Conservation (phyloP, 1,140 invertebrate species). For the Lucilia sericata region DNA sequence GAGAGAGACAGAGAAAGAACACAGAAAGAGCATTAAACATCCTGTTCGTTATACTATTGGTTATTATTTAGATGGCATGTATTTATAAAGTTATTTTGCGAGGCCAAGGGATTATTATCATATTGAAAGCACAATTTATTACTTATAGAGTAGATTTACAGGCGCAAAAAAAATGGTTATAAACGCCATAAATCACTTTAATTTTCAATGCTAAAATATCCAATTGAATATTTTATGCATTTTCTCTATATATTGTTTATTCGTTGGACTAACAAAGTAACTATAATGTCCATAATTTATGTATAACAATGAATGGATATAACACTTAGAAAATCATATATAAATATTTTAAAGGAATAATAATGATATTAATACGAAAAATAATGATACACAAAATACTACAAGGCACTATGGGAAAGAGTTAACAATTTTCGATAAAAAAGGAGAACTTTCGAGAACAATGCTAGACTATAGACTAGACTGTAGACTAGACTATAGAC, state of each 20-base stretch:
- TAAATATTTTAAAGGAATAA: too few species aligned
- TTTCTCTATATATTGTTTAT: background rate
- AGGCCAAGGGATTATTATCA: constrained; percentile 3
- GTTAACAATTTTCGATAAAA: too few species aligned
- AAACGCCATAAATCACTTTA: background rate
- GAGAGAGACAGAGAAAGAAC: too few species aligned
- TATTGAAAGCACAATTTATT: background rate
- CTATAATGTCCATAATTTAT: background rate
- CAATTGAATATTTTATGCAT: background rate
- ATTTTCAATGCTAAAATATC: background rate
- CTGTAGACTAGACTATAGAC: too few species aligned
- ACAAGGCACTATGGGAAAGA: too few species aligned
- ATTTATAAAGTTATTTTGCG: background rate
- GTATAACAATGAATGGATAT: background rate
- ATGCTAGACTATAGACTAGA: too few species aligned
- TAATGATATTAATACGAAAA: too few species aligned
- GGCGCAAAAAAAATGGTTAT: background rate
- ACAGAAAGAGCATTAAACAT: too few species aligned
- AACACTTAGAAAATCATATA: background rate
- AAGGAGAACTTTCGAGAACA: too few species aligned
- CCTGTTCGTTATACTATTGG: too few species aligned
- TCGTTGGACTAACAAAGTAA: background rate
- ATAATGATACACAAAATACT: too few species aligned
- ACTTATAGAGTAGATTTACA: background rate
- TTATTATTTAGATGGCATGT: too few species aligned